Conservation (phyloP, 2,113 vertebrate genomes). For the Mormyrus iriodes region DNA sequence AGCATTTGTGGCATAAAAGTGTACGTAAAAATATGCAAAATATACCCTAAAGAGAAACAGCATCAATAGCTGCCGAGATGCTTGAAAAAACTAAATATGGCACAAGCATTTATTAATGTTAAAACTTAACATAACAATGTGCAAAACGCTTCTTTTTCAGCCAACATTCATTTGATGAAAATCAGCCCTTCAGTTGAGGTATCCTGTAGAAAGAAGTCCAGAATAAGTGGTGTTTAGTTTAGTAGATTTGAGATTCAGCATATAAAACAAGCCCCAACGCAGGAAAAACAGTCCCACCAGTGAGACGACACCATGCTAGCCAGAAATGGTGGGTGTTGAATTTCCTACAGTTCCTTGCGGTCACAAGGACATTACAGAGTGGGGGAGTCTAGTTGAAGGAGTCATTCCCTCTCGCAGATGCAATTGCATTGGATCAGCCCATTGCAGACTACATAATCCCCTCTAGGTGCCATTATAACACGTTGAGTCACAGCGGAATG, state of each 20-base stretch:
- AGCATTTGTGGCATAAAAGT: not conserved
- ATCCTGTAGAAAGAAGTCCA: not conserved
- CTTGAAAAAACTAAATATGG: not conserved
- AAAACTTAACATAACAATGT: not conserved
- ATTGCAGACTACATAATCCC: constrained; percentile 11
- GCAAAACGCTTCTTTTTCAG: not conserved
- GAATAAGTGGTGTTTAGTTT: not conserved
- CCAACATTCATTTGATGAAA: not conserved
- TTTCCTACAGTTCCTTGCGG: not conserved
- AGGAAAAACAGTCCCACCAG: not conserved
- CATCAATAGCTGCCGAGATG: not conserved
- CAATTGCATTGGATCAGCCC: constrained; percentile 16
- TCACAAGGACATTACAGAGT: not conserved
- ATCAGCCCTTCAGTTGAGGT: not conserved
- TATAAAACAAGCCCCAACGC: not conserved
- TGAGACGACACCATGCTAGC: not conserved
- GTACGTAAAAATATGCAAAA: not conserved
- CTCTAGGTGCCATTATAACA: constrained; percentile 18
- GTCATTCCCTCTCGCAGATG: not conserved
- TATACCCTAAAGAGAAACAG: not conserved
- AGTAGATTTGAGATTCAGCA: not conserved
- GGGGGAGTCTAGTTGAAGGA: not conserved
- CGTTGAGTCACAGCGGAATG: not conserved
- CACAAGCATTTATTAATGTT: not conserved
- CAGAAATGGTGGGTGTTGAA: not conserved